Conservation (phyloP, 2,888 invertebrate genomes). For the Thymelicus lineola region DNA sequence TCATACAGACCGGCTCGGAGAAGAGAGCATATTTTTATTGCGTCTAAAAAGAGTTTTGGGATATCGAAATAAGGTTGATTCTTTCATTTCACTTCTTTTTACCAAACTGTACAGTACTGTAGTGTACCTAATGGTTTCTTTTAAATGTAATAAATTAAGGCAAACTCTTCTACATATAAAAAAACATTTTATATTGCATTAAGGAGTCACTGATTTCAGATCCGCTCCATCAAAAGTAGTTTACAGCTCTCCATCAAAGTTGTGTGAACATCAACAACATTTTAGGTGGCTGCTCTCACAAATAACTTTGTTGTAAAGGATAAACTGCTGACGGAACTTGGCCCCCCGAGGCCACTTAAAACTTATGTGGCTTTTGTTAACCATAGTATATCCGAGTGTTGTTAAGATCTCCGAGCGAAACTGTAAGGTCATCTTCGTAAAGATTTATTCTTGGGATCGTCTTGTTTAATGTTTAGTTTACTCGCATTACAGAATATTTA, state of each 20-base stretch:
- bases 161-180: neutral
- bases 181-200: conserved; percentile 28
- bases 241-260: conserved; percentile 55
- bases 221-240: conserved; percentile 43
- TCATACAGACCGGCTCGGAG: too few relatives aligned
- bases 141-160: neutral
- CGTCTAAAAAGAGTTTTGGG: too few relatives aligned
- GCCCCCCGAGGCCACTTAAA: conserved; percentile 79
- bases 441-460: conserved; percentile 33
- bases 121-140: neutral
- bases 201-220: conserved; percentile 40
- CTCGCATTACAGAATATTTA: neutral
- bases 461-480: conserved; percentile 16
- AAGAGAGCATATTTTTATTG: too few relatives aligned
- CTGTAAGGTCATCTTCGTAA: conserved; percentile 24
- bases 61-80: too few relatives aligned
- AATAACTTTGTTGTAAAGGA: conserved; percentile 78
- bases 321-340: conserved; percentile 74
- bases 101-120: too few relatives aligned
- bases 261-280: conserved; percentile 63
- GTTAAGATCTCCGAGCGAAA: conserved; percentile 54
- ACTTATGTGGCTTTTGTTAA: conserved; percentile 81
- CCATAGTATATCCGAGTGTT: conserved; percentile 66
- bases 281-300: conserved; percentile 71
- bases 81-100: too few relatives aligned